Evolutionary conservation across 2,113 vertebrate genomes (phyloP).

Genomic region (Mormyrus iriodes): DNA sequence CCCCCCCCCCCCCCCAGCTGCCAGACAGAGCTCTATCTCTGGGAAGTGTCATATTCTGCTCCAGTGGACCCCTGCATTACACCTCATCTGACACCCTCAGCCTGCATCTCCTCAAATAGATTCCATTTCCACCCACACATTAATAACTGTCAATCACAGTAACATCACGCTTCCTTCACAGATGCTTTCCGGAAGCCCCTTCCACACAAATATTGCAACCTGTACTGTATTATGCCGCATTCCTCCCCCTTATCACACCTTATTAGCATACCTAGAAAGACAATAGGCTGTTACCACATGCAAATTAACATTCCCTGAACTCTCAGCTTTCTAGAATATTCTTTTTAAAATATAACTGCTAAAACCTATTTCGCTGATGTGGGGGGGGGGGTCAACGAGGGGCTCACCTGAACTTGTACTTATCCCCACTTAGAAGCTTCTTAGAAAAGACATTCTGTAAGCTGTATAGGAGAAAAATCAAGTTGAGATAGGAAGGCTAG

Average conservation of each 20-base stretch:
- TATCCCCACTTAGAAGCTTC: constrained; percentile 90
- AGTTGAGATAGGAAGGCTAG: not conserved
- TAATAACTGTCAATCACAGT: not conserved
- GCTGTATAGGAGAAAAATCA: constrained; percentile 51
- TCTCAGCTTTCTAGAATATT: not conserved
- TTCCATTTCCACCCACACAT: not conserved
- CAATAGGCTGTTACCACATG: not conserved
- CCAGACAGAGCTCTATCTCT: not conserved
- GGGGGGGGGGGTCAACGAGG: not conserved
- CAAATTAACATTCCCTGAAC: not conserved
- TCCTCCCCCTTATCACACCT: not conserved
- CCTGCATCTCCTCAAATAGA: not conserved
- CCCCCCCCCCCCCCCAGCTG: not conserved
- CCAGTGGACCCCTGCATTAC: not conserved
- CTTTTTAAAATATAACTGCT: not conserved
- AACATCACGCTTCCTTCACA: not conserved
- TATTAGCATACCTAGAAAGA: not conserved
- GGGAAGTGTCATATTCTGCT: not conserved
- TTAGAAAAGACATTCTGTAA: constrained; percentile 97
- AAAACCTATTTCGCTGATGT: not conserved
- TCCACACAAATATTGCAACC: not conserved
- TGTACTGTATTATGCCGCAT: not conserved
- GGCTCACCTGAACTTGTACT: constrained; percentile 88
- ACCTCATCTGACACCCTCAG: not conserved
- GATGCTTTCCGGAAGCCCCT: not conserved